Conservation (phyloP, 2,113 vertebrate species). For the Semicossyphus pulcher region DNA sequence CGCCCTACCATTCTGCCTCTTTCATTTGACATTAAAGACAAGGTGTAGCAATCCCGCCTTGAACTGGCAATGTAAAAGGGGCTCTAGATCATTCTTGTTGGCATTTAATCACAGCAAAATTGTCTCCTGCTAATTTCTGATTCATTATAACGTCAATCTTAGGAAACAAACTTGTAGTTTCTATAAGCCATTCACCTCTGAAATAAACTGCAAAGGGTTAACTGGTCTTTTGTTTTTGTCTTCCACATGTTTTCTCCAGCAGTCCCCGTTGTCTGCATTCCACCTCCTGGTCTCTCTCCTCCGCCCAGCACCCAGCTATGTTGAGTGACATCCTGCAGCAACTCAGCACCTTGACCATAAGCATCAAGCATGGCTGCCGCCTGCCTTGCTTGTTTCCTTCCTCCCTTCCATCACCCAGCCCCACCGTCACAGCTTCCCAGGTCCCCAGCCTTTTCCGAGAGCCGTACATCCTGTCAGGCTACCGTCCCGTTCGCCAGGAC, state of each 20-base stretch:
- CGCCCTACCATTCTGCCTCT: too few relatives aligned
- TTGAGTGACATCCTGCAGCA: constrained; percentile 77
- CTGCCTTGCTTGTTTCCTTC: constrained; percentile 83
- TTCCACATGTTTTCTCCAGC: not conserved
- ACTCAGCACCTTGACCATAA: constrained; percentile 86
- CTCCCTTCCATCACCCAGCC: constrained; percentile 77
- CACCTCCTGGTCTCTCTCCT: not conserved
- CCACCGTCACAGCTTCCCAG: constrained; percentile 85
- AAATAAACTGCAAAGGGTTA: too few relatives aligned
- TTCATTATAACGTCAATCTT: too few relatives aligned
- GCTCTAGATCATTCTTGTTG: too few relatives aligned
- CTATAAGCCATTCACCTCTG: too few relatives aligned
- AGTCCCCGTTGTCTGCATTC: not conserved
- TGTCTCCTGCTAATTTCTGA: too few relatives aligned
- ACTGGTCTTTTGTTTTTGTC: not conserved
- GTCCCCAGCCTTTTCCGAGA: constrained; percentile 92
- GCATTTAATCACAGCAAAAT: too few relatives aligned
- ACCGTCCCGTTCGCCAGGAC: constrained; percentile 87
- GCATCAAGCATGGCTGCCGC: constrained; percentile 85
- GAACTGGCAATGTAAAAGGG: too few relatives aligned
- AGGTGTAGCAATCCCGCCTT: too few relatives aligned
- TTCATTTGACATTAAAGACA: too few relatives aligned
- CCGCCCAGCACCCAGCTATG: constrained; percentile 53
- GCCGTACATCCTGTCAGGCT: constrained; percentile 90
- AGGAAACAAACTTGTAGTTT: too few relatives aligned